Evolutionary conservation across 2,888 invertebrate genomes (phyloP), one percentile per base, ranked within the genome.

Genomic region (Argyra leucocephala): DNA sequence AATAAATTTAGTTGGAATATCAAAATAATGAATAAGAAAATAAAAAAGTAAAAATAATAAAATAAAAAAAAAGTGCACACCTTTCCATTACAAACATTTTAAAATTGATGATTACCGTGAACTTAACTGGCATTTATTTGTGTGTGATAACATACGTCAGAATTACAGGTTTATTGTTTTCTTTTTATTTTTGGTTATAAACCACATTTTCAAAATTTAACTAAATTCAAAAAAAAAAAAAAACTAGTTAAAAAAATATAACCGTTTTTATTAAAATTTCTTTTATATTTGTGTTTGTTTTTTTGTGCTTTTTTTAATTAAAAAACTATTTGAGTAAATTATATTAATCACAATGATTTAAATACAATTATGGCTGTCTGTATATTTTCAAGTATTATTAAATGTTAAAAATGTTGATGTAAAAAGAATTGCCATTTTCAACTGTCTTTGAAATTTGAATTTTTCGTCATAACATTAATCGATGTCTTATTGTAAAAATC

Each of bases 51-150:
- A 48, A 1, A 48, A 2, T 18, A 48, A 6, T 18, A 4, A 48
- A 48, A 4, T 48, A 18, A 18, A 6, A 15, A 48, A 15, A 48
- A 9, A 48, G 48, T n/a, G 48, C 48, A 18, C 48, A 48, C 48
- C 48, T 48, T 48, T 48, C 18, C 5, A 48, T 3, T 48, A 15
- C 18, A 4, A 31, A 31, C 31, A 31, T 31, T 31, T 31, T 31
- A 3, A 18, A 48, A 58, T 58, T 58, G 21, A 21, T 58, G 58
- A 58, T 58, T 22, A 58, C 58, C 58, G 22, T 58, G 22, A 22
- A 58, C 22, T 58, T 58, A 58, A 22, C 22, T 22, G 58, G 58
- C 58, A 58, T 65, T 26, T 65, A 65, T 48, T 48, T 22, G 10
- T 65, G 61, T 63, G 57, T 65, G 57, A 9, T n/a, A n/a, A 15